Evolutionary conservation across 2,888 invertebrate genomes (phyloP), one percentile per base, ranked within the genome.

Genomic region (Calameuta filiformis): DNA sequence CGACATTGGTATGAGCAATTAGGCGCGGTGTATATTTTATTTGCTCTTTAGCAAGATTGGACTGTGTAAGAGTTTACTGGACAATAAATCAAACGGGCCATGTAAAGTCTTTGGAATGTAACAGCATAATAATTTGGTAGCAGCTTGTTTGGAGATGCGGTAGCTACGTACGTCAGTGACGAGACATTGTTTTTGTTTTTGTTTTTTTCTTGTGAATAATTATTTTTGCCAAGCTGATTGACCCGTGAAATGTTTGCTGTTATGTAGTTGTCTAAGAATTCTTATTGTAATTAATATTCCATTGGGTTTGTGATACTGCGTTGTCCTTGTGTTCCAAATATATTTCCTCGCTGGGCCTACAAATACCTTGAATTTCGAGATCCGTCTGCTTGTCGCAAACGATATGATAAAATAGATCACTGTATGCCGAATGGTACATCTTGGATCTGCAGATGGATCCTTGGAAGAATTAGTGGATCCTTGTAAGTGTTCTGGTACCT

Each of bases 401-500:
- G 9, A 35, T 35, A 74, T 12, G 37, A 34, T 35, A 30, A 74
- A 74, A 74, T 74, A 31, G 74, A 30, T 34, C 33, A 4, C 23
- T 15, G 23, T 68, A 35, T 31, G 35, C 56, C 71, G 56, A 56
- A 23, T 56, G 56, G 23, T 56, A 56, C 56, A 23, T 56, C 23
- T 56, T 56, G 23, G 56, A 56, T 56, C 56, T 76, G 15, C 79
- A 91, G 91, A 89, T 82, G 93, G 91, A n/a, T 82, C 80, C 40
- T 83, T 84, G 34, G 94, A 93, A 80, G 92, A 92, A 77, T 88
- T 94, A 78, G 91, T 94, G 69, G 93, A 93, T 23, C 93, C 94
- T 0, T 94, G 94, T 86, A 89, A 92, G 81, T 94, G 94, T 86
- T 90, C 92, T 76, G 94, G 94, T 3, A 92, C 93, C 4, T 91